These are phyloP conservation scores for Hypotaenidia okinawae DNA, from an alignment of 2,797 vertebrate species.

Conservation along the genomic window DNA sequence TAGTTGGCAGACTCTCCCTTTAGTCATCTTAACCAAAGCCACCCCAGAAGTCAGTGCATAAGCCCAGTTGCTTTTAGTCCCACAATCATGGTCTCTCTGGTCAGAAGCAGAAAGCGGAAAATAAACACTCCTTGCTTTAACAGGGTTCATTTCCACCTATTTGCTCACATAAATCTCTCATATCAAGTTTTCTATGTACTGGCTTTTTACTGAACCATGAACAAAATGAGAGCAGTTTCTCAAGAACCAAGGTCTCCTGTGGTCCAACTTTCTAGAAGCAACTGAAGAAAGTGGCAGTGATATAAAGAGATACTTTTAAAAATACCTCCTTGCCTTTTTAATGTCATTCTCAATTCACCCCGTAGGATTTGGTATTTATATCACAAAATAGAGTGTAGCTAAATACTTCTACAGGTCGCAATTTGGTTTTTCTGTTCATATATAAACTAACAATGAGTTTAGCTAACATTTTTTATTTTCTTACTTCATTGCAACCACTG, in stretches of 20 bases:
- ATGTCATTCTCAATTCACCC: neutral
- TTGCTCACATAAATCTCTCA: rapidly evolving
- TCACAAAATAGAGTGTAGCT: neutral
- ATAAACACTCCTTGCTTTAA: neutral
- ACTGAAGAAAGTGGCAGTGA: neutral
- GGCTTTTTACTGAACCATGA: neutral
- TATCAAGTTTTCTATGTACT: neutral
- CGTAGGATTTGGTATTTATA: neutral
- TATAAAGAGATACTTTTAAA: neutral
- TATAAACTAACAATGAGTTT: neutral
- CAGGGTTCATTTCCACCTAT: neutral
- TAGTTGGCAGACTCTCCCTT: neutral
- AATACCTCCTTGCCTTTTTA: neutral
- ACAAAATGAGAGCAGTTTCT: neutral
- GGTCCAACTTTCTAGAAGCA: neutral
- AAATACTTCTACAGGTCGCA: neutral
- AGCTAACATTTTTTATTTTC: neutral
- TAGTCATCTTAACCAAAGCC: neutral
- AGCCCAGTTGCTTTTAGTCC: neutral
- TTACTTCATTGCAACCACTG: neutral
- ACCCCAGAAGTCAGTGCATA: neutral
- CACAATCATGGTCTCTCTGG: neutral
- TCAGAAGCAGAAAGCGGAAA: neutral
- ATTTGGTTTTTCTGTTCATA: neutral
- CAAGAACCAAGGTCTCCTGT: neutral